Conservation (phyloP, 2,888 invertebrate species). For the Stegana nigrithorax region DNA sequence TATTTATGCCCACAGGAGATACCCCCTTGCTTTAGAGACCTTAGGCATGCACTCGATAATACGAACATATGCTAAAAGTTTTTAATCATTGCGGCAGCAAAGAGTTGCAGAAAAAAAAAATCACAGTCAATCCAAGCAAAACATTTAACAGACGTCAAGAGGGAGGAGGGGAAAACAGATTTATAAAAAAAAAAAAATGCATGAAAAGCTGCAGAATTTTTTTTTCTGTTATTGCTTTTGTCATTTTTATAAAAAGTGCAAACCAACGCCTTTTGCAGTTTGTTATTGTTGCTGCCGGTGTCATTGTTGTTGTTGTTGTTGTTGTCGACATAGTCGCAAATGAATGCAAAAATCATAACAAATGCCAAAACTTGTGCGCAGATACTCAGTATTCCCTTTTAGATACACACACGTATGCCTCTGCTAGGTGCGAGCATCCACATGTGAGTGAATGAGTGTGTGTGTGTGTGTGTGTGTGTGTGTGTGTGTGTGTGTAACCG, state of each 20-base stretch:
- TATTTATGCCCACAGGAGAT: background rate
- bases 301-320: too few species aligned
- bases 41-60: too few species aligned
- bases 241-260: slow-evolving; percentile 29
- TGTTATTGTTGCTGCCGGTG: slow-evolving; percentile 51
- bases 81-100: background rate
- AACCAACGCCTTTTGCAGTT: slow-evolving; percentile 31
- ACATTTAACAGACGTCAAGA: too few species aligned
- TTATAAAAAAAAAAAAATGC: background rate
- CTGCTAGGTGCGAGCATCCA: too few species aligned
- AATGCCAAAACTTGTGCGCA: slow-evolving; percentile 31
- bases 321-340: slow-evolving; percentile 29
- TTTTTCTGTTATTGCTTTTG: slow-evolving; percentile 9
- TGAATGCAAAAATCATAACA: slow-evolving; percentile 44
- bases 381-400: background rate
- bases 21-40: too few species aligned
- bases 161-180: too few species aligned
- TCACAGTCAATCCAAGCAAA: too few species aligned
- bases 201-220: background rate
- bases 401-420: too few species aligned
- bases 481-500: too few species aligned
- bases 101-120: slow-evolving; percentile 3
- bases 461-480: too few species aligned
- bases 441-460: too few species aligned
- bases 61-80: too few species aligned